Conservation (phyloP, 1,140 invertebrate genomes). For the Armadillidium nasatum region DNA sequence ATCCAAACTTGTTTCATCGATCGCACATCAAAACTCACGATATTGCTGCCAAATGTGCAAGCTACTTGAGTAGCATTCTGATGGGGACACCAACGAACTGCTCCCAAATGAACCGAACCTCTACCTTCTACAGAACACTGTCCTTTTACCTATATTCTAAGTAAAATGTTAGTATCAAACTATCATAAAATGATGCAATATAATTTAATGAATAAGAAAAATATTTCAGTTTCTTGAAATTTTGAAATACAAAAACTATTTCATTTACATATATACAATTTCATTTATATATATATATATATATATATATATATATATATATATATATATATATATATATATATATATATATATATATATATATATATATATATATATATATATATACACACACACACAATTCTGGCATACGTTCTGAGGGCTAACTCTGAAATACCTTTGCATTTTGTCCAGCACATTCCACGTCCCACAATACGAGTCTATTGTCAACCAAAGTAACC, state of each 20-base stretch:
- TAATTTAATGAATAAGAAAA: no score
- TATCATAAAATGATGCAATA: not conserved
- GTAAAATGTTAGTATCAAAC: no score
- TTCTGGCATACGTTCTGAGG: no score
- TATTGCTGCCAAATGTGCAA: conserved; percentile 72
- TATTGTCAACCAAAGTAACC: conserved; percentile 37
- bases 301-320: no score
- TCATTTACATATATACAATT: no score
- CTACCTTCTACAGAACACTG: conserved; percentile 29
- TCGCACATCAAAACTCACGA: conserved; percentile 82
- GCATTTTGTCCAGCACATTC: conserved; percentile 33
- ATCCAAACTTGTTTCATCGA: conserved; percentile 68
- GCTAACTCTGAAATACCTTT: conserved; percentile 22
- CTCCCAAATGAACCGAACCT: conserved; percentile 27
- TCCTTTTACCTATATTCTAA: conserved; percentile 55
- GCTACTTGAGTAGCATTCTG: conserved; percentile 80
- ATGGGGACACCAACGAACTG: conserved; percentile 89
- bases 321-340: no score
- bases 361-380: no score
- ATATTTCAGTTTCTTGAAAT: no score
- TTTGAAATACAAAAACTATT: no score
- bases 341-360: no score
- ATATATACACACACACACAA: no score
- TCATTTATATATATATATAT: no score
- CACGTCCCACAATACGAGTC: conserved; percentile 33